Evolutionary conservation across 2,113 vertebrate genomes (phyloP), one percentile per base, ranked within the genome.

Genomic region (Lagenorhynchus albirostris): DNA sequence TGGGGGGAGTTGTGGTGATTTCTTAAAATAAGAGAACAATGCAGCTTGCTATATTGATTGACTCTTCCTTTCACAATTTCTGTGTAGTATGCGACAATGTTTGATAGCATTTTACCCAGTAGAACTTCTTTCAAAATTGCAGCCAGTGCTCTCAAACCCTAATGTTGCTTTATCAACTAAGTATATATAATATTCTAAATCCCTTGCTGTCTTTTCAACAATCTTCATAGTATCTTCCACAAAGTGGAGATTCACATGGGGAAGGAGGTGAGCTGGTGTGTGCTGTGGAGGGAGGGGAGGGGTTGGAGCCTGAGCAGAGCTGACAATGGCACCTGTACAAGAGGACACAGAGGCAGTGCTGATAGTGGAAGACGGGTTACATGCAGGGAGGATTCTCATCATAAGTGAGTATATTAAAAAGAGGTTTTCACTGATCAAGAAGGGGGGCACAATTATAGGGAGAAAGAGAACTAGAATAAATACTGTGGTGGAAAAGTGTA

Each of bases 331-430:
- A 18, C 33, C 55, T 31, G 18, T 41, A 25, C 21, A 33, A 31
- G 31, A 5, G 18, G 31, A 36, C 6, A 8, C 1, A 9, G 26
- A 44, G 15, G 21, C 0, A 20, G 17, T 0, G 0, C 29, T 9
- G 18, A 50, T 8, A 15, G 36, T 5, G 2, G 62, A 44, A 74
- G 23, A 3, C 9, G 67, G 1, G 6, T n/a, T 44, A 36, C 23
- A 15, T 5, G 2, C 6, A 6, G 4, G 67, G 13, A 63, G 20
- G 2, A 53, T 13, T 53, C 38, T 36, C 6, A 26, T 21, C 26
- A 44, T 2, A 88, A 65, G 12, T 20, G 63, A n/a, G n/a, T 65
- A 15, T 2, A 47, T 38, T 88, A 8, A 18, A 33, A 76, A 60
- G 26, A 9, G 6, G 1, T 58, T 5, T 33, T 76, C 23, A 33